Conservation (phyloP, 2,888 invertebrate species). For the Polydrusus cervinus region DNA sequence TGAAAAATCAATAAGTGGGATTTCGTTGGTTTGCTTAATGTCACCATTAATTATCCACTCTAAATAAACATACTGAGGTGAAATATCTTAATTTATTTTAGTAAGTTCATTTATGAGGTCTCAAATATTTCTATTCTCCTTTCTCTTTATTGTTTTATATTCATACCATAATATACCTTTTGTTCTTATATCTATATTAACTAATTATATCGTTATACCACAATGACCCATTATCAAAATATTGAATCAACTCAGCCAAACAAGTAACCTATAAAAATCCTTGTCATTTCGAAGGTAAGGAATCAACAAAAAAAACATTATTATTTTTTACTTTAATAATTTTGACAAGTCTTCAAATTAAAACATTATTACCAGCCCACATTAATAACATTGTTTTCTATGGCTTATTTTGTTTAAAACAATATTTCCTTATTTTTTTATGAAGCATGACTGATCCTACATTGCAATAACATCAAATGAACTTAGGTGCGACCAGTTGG, state of each 20-base stretch:
- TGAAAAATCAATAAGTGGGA: too few relatives aligned
- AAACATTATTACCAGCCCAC: conserved; percentile 26
- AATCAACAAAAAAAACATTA: conserved; percentile 5
- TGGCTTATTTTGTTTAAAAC: conserved; percentile 13
- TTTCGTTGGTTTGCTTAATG: too few relatives aligned
- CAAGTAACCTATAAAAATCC: conserved; percentile 11
- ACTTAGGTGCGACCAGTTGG: conserved; percentile 41
- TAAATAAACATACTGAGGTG: too few relatives aligned
- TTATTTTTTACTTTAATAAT: neutral
- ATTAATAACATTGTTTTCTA: conserved; percentile 30
- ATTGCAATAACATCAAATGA: conserved; percentile 50
- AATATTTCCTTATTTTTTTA: conserved; percentile 46
- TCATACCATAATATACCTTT: too few relatives aligned
- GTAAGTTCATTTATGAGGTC: too few relatives aligned
- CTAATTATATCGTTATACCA: neutral
- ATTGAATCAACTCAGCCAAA: neutral
- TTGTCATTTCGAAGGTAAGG: conserved; percentile 17
- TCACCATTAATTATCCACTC: too few relatives aligned
- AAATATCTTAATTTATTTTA: too few relatives aligned
- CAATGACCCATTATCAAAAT: neutral
- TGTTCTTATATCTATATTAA: neutral
- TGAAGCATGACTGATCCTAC: conserved; percentile 36
- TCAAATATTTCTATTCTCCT: too few relatives aligned
- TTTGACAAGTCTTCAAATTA: conserved; percentile 32
- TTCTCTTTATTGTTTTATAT: too few relatives aligned